Base-by-base conservation (phyloP, 2,888 invertebrate species). In the Cheiracanthium punctorium region DNA sequence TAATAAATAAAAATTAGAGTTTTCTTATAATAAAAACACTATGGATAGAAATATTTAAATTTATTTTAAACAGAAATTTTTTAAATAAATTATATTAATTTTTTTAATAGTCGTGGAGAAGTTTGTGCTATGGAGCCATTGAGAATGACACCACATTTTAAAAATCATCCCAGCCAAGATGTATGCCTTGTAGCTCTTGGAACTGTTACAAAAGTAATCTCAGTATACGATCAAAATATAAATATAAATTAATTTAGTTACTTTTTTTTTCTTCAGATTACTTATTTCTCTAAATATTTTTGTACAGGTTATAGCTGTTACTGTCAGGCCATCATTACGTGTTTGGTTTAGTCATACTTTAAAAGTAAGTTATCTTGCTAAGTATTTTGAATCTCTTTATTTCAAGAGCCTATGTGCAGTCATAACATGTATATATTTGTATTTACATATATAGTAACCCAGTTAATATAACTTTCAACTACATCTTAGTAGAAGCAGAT, bases 151-250 rank as follows among this genome's bases (percentile, higher is more conserved):
- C 90, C 90, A 12, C 91, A 91, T 88, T 92, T 93, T 88, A 91
- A 94, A 79, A 93, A 93, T 29, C 94, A 95, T 91, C 95, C 96
- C 20, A 92, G 96, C 89, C 94, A 94, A 90, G 94, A 94, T 89
- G 94, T 95, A 90, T 94, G 95, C 80, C 94, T 98, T 82, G 94
- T 98, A 79, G 98, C 98, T 0, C 94, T 99, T 93, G 98, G 98
- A 0, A 98, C 98, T 0, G 93, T 98, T 71, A 97, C 98, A 0
- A 97, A 97, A 92, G 96, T 96, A 86, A 92, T 43, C 41, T n/a
- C n/a, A n/a, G n/a, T n/a, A n/a, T n/a, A n/a, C n/a, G n/a, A n/a
- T n/a, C n/a, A n/a, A n/a, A n/a, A n/a, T n/a, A 17, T 48, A 73
- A 73, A 29, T 48, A 71, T 12, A 69, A 1, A 69, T 32, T 4